A percentile compares a stretch with the other conserved stretches of the same genome.
phyloP scores from a whole-genome alignment of 2,113 vertebrate species.

The Thoracochromis brauschi region DNA sequence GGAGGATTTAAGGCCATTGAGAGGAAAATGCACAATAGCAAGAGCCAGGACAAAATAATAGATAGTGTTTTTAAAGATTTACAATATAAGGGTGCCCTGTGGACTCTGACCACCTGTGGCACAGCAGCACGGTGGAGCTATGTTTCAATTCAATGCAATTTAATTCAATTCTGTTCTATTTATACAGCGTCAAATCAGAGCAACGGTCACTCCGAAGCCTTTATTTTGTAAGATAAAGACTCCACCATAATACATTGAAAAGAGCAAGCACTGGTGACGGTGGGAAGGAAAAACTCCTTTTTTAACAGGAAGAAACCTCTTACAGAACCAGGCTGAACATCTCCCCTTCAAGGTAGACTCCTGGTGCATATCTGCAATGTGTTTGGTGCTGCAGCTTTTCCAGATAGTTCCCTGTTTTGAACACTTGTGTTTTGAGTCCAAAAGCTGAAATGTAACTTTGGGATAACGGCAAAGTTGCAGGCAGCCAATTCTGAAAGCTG shows the following conservation, averaged over 20 bases:
- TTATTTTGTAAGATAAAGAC: background rate
- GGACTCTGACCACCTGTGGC: background rate
- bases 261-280: background rate
- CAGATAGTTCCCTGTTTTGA: background rate
- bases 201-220: accelerated
- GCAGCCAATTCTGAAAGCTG: background rate
- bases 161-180: background rate
- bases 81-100: background rate
- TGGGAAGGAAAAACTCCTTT: background rate
- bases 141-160: background rate
- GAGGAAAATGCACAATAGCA: background rate
- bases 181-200: background rate
- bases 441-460: background rate
- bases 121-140: background rate
- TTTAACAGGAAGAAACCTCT: background rate
- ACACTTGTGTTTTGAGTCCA: accelerated
- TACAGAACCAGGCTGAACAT: background rate
- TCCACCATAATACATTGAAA: accelerated
- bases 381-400: background rate
- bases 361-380: background rate
- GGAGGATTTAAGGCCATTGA: background rate
- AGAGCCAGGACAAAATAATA: background rate
- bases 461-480: background rate
- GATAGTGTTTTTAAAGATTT: background rate
- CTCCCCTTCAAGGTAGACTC: background rate